Percentiles rank a stretch among this genome's conserved stretches.
These are phyloP conservation scores for Polypedilum pembai DNA, from an alignment of 1,140 invertebrate species.

Conservation along the genomic window DNA sequence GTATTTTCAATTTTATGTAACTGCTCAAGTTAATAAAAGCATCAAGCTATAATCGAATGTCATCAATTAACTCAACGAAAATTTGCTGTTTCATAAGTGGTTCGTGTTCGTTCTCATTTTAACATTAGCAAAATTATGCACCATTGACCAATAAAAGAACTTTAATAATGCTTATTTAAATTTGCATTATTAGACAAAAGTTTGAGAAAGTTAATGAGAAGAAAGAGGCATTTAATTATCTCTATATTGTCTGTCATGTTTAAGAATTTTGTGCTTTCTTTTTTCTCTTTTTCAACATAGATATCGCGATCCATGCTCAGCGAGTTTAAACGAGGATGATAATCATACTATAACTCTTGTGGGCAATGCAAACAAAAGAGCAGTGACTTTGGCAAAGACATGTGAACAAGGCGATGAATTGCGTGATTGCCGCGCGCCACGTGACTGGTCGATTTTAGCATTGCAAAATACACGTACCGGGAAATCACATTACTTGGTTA, in stretches of 20 bases:
- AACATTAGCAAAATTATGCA: no score
- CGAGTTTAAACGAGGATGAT: slow-evolving; percentile 79
- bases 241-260: no score
- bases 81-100: no score
- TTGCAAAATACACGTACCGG: slow-evolving; percentile 86
- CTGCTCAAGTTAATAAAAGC: no score
- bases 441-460: slow-evolving; percentile 86
- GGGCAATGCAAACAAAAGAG: slow-evolving; percentile 70
- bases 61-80: no score
- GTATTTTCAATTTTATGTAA: slow-evolving; percentile 6
- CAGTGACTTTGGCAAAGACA: slow-evolving; percentile 83
- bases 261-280: neutral
- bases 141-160: no score
- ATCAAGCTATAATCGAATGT: no score
- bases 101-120: no score
- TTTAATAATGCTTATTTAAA: no score
- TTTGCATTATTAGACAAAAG: no score
- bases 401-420: slow-evolving; percentile 85
- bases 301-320: slow-evolving; percentile 82
- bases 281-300: slow-evolving; percentile 33
- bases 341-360: slow-evolving; percentile 82
- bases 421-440: slow-evolving; percentile 73
- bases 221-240: no score
- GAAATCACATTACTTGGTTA: slow-evolving; percentile 89
- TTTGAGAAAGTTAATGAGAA: no score